Evolutionary conservation across 2,888 invertebrate species (phyloP), one percentile per base, ranked within the genome.

Genomic region (Orgyia antiqua): DNA sequence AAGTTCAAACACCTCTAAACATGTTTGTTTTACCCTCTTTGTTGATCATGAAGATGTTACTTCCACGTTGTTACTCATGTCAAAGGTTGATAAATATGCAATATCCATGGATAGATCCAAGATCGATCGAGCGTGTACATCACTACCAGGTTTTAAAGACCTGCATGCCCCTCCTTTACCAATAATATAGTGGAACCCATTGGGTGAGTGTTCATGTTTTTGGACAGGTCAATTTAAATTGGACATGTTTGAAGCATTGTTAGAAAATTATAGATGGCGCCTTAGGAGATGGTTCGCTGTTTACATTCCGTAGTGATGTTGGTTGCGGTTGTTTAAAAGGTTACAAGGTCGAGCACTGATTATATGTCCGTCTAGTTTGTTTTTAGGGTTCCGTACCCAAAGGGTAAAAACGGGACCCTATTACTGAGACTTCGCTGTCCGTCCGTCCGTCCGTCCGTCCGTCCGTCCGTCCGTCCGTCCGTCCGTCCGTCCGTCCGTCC

Each of bases 51-150:
- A 82, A 84, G 84, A 84, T 77, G 83, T 83, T 76, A 80, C 77
- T 70, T 75, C 68, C 66, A 74, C 70, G 77, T 82, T 67, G 78
- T 80, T 82, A 78, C 71, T 59, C 75, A 71, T 84, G 84, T 86
- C 84, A 84, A 80, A 86, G 84, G 84, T 86, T 86, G 84, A 82
- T 84, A 86, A 84, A 84, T 83, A 84, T 84, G 84, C 84, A 84
- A 80, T 83, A 83, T 73, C 76, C 76, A 53, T 48, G 65, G 68
- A 74, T 78, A 69, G 73, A 79, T 75, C 75, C 62, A 39, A 60
- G 71, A 80, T 83, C 82, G 83, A 80, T 79, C 68, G 69, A 63
- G 71, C 79, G 82, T 82, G 83, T 73, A 67, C 51, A 57, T 40
- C 39, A 13, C 39, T 48, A 63, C 79, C 76, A 72, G 8, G 27